Conservation (phyloP, 2,888 invertebrate species). For the Cataglyphis rosenhaueri region DNA sequence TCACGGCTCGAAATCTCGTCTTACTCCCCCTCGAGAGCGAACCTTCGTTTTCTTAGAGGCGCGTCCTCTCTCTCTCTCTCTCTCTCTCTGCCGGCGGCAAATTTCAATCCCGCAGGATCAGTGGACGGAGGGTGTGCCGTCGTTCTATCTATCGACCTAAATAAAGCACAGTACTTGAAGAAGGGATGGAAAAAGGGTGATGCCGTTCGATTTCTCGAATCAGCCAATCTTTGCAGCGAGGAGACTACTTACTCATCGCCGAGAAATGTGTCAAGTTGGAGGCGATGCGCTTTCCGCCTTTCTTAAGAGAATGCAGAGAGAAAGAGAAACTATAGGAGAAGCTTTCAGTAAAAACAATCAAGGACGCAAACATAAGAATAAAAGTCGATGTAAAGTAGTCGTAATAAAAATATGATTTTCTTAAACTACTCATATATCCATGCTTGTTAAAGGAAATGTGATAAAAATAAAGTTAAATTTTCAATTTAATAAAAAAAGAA, state of each 20-base stretch:
- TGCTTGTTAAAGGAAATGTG: not conserved
- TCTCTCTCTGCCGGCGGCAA: not conserved
- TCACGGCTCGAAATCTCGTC: conserved; percentile 27
- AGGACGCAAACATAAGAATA: not conserved
- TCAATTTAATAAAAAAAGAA: not conserved
- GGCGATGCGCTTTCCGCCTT: not conserved
- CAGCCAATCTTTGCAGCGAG: conserved; percentile 15
- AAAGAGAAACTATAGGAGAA: not conserved
- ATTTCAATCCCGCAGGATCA: conserved; percentile 47
- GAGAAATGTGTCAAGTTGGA: conserved; percentile 29
- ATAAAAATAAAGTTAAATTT: conserved; percentile 3
- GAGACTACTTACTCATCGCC: not conserved
- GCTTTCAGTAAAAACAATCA: conserved; percentile 6
- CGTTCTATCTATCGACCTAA: conserved; percentile 30
- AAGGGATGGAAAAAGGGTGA: not conserved
- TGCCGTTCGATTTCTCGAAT: not conserved
- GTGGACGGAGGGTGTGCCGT: not conserved
- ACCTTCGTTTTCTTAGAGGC: not conserved
- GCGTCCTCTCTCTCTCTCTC: not conserved
- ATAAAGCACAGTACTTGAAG: conserved; percentile 9
- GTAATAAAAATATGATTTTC: conserved; percentile 12
- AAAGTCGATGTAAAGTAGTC: not conserved
- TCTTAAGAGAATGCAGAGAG: not conserved
- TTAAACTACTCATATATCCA: not conserved
- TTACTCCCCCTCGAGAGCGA: not conserved